Percentiles rank a stretch among this genome's conserved stretches.
Conservation (phyloP, 2,113 vertebrate genomes). For the Tapirus terrestris region DNA sequence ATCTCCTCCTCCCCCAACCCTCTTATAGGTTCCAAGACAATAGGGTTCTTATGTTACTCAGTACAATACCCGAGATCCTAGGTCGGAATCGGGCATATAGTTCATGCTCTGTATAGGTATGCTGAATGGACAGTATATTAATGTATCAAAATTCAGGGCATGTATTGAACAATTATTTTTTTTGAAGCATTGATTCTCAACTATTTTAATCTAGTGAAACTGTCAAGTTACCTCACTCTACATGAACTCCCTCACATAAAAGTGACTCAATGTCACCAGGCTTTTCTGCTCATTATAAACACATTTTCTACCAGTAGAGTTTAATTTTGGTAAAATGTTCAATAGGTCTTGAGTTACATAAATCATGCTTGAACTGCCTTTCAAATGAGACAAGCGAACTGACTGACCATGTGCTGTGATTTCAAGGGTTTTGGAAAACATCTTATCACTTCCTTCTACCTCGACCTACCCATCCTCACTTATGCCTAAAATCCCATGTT, state of each 20-base stretch:
- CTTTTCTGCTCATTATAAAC: slow-evolving; percentile 4
- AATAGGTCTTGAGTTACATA: not conserved
- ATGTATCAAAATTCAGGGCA: not conserved
- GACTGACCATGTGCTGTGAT: not conserved
- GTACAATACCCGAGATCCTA: not conserved
- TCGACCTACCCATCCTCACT: not conserved
- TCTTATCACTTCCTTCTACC: not conserved
- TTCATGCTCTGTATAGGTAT: not conserved
- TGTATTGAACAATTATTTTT: not conserved
- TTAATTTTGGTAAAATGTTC: slow-evolving; percentile 41
- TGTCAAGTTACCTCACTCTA: not conserved
- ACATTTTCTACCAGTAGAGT: slow-evolving; percentile 7
- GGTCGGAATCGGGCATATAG: not conserved
- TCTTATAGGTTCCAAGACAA: not conserved
- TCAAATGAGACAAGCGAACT: not conserved
- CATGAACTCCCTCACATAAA: not conserved
- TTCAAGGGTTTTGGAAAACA: not conserved
- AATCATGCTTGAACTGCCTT: not conserved
- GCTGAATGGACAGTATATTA: not conserved
- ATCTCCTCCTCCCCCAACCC: not conserved
- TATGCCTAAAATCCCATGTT: not conserved
- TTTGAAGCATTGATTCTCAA: slow-evolving; percentile 30
- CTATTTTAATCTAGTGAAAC: slow-evolving; percentile 26
- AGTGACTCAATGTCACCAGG: not conserved
- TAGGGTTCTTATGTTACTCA: not conserved